Base-by-base conservation (phyloP, 2,888 invertebrate genomes). In the Spialia ferax region DNA sequence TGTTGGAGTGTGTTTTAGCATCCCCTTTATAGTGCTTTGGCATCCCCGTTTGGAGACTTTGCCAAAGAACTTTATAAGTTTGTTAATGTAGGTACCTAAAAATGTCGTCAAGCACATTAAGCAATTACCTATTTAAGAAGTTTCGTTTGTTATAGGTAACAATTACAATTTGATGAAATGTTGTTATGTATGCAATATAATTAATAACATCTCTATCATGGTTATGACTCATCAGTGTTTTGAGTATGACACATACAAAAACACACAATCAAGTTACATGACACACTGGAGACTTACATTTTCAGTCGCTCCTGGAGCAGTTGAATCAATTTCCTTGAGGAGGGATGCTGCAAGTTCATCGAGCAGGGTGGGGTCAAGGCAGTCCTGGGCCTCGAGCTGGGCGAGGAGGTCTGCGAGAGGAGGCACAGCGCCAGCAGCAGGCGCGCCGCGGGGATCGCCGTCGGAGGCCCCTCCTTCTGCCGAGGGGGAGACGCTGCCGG, bases 401-500 rank as follows among this genome's bases (percentile, higher is more conserved):
- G 96, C 95, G 95, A 97, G 95, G 94, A 97, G 93, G 95, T 97
- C 97, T 95, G 97, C 95, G 96, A 97, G 94, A 97, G 96, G 94
- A 97, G 96, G 95, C 95, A 97, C 86, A 96, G 95, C 94, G 96
- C 94, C 87, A 97, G 95, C 94, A 96, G 95, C 95, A 96, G 94
- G 77, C 96, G 95, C 60, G 95, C 95, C 95, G 95, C 94, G 94
- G 95, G 95, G 92, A 94, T 89, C 95, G 95, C 96, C 96, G 95
- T 90, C 95, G 95, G 95, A 89, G 95, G 95, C 95, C 95, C 96
- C 95, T 96, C 96, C 96, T 97, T 98, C 99, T 98, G 96, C 99
- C 95, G 99, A 99, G 98, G 98, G 96, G 94, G 93, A 97, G 96
- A 96, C 96, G 94, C 96, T 94, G 96, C 96, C 88, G 97, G 96